Evolutionary conservation across 1,140 invertebrate genomes (phyloP).

Genomic region (Drosophila parabipectinata): DNA sequence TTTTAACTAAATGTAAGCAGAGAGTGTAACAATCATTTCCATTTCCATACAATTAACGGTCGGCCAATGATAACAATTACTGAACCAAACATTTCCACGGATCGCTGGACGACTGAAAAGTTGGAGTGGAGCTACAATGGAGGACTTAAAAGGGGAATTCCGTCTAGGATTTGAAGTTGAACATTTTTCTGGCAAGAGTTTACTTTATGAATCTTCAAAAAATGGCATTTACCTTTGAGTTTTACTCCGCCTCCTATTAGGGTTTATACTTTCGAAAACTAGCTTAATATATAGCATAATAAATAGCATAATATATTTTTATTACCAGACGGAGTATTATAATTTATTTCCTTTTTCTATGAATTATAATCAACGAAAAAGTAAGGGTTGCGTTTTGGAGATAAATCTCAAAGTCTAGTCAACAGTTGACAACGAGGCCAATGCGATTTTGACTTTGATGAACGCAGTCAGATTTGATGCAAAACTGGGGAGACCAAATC

Average conservation of each 20-base stretch:
- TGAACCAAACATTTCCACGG: conserved; percentile 34
- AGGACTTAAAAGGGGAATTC: conserved; percentile 1
- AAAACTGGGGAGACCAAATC: not conserved
- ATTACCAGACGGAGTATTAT: too few relatives aligned
- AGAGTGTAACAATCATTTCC: conserved; percentile 67
- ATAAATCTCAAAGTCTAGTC: not conserved
- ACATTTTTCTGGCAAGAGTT: not conserved
- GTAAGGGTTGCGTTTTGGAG: not conserved
- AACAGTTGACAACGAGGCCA: conserved; percentile 35
- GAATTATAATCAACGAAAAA: not conserved
- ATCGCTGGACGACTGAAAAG: conserved; percentile 24
- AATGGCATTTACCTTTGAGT: not conserved
- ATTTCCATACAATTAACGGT: conserved; percentile 71
- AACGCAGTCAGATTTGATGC: conserved; percentile 63
- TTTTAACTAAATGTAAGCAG: conserved; percentile 46
- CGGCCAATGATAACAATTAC: conserved; percentile 36
- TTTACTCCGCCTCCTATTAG: not conserved
- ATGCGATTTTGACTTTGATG: conserved; percentile 65
- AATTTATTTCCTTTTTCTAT: too few relatives aligned
- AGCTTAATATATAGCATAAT: too few relatives aligned
- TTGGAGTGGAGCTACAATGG: conserved; percentile 1
- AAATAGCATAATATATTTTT: too few relatives aligned
- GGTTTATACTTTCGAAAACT: not conserved
- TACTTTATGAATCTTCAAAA: conserved; percentile 1
- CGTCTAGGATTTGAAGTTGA: conserved; percentile 7